These are phyloP conservation scores for Poecile montanus DNA, from an alignment of 2,797 vertebrate species.

Conservation along the genomic window DNA sequence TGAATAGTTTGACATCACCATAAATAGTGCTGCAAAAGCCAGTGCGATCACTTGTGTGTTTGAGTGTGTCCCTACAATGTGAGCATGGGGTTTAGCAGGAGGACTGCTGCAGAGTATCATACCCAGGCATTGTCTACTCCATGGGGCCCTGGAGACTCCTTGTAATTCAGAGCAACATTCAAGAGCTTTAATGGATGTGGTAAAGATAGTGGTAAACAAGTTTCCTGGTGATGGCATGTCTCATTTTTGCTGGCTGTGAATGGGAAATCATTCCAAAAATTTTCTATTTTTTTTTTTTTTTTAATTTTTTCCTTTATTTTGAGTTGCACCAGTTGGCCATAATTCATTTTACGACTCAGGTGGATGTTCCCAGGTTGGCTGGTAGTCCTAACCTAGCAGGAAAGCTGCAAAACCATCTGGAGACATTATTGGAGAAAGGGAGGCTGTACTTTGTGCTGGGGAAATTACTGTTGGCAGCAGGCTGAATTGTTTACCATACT, in stretches of 20 bases:
- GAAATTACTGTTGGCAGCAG: background rate
- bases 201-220: background rate
- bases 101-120: background rate
- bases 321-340: background rate
- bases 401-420: background rate
- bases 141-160: fast-evolving
- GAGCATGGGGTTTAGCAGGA: background rate
- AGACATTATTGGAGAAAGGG: background rate
- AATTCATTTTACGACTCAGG: background rate
- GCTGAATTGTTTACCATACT: background rate
- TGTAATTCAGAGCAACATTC: background rate
- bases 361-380: background rate
- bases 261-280: background rate
- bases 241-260: background rate
- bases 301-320: background rate
- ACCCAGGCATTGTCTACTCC: background rate
- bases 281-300: background rate
- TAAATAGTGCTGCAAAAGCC: background rate
- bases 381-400: background rate
- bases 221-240: background rate
- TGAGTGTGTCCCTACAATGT: fast-evolving
- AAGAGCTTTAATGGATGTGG: background rate
- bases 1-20: background rate
- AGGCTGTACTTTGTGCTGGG: background rate
- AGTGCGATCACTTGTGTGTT: background rate